Evolutionary conservation across 2,888 invertebrate genomes (phyloP).

Genomic region (Heterodera filipjevi): DNA sequence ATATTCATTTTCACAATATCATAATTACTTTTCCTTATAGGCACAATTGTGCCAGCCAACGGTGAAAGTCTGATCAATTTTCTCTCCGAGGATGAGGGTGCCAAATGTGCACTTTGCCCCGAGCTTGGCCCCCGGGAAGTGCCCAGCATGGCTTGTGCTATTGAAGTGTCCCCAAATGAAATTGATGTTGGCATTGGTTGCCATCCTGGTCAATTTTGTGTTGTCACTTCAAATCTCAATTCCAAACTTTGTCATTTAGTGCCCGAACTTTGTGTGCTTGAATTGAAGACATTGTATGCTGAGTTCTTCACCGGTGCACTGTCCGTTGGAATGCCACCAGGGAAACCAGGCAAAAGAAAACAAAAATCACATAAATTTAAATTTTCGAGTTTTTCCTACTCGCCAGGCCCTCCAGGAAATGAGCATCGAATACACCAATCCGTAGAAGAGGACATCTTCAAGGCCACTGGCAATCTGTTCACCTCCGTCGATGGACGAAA

Average conservation of each 20-base stretch:
- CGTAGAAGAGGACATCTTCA: slow-evolving; percentile 41
- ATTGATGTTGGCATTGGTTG: slow-evolving; percentile 51
- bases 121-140: slow-evolving; percentile 36
- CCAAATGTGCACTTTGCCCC: slow-evolving; percentile 53
- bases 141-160: slow-evolving; percentile 56
- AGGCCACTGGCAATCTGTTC: slow-evolving; percentile 30
- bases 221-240: slow-evolving; percentile 16
- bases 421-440: slow-evolving; percentile 1
- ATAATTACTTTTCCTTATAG: slow-evolving; percentile 33
- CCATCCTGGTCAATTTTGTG: slow-evolving; percentile 39
- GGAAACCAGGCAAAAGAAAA: not conserved
- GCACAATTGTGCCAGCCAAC: slow-evolving; percentile 50
- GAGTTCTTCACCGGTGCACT: slow-evolving; percentile 40
- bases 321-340: slow-evolving; percentile 18
- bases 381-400: not conserved
- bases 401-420: not conserved
- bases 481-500: slow-evolving; percentile 16
- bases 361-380: not conserved
- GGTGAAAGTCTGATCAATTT: slow-evolving; percentile 50
- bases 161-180: slow-evolving; percentile 49
- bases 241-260: slow-evolving; percentile 38
- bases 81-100: slow-evolving; percentile 53
- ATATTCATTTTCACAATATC: not conserved
- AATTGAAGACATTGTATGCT: slow-evolving; percentile 48
- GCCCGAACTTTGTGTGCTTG: slow-evolving; percentile 49